These are phyloP conservation scores for Dufourea novaeangliae DNA, from an alignment of 1,140 invertebrate species.

Conservation along the genomic window DNA sequence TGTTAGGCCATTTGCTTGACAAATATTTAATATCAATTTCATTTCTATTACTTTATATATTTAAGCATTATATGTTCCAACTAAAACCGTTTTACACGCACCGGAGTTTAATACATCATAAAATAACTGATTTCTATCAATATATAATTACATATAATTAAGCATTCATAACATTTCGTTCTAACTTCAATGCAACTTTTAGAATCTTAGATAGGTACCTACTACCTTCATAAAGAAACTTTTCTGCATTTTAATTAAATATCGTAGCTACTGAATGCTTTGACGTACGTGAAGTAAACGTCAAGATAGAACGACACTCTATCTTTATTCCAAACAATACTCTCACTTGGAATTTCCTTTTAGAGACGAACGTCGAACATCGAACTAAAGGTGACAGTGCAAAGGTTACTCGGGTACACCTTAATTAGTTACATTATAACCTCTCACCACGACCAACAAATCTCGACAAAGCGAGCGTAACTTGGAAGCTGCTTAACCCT, in stretches of 20 bases:
- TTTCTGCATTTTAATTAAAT: background rate
- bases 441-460: background rate
- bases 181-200: too few relatives aligned
- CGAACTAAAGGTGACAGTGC: background rate
- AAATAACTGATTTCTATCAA: background rate
- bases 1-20: too few relatives aligned
- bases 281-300: background rate
- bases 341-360: conserved; percentile 1
- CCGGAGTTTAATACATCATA: too few relatives aligned
- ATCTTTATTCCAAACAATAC: background rate
- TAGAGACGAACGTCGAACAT: background rate
- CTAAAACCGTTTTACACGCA: too few relatives aligned
- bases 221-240: too few relatives aligned
- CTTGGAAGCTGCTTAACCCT: conserved; percentile 27
- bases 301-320: background rate
- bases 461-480: conserved; percentile 33
- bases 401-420: background rate
- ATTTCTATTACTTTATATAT: too few relatives aligned
- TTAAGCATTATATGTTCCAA: too few relatives aligned
- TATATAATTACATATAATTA: too few relatives aligned
- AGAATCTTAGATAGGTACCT: too few relatives aligned
- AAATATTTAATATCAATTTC: too few relatives aligned
- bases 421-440: conserved; percentile 21
- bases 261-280: background rate
- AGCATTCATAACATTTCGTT: too few relatives aligned